phyloP scores from a whole-genome alignment of 2,888 invertebrate species.

The Gymnosoma rotundatum region DNA sequence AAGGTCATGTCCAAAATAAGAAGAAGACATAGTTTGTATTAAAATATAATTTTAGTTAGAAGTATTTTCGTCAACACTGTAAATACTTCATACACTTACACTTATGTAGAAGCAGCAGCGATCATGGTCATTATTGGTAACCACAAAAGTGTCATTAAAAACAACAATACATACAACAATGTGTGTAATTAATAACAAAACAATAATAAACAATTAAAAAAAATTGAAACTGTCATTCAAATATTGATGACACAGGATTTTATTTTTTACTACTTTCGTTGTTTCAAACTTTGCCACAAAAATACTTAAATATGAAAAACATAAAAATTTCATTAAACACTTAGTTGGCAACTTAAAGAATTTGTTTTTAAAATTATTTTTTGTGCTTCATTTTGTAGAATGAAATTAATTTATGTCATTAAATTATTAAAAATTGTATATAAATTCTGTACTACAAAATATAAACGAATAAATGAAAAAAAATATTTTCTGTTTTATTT shows the following conservation, averaged over 20 bases:
- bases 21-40: too few relatives aligned
- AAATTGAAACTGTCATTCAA: slow-evolving; percentile 40
- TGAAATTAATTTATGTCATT: too few relatives aligned
- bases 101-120: neutral
- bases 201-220: slow-evolving; percentile 33
- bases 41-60: too few relatives aligned
- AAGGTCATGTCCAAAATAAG: too few relatives aligned
- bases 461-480: too few relatives aligned
- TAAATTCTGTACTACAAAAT: too few relatives aligned
- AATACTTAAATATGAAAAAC: neutral
- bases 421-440: too few relatives aligned
- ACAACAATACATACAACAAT: slow-evolving; percentile 54
- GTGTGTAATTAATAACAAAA: slow-evolving; percentile 47
- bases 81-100: neutral
- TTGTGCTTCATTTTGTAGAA: too few relatives aligned
- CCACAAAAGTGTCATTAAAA: slow-evolving; percentile 65
- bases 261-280: slow-evolving; percentile 23
- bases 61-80: neutral
- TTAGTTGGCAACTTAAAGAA: too few relatives aligned
- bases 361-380: too few relatives aligned
- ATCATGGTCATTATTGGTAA: slow-evolving; percentile 40
- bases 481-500: too few relatives aligned
- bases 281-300: slow-evolving; percentile 27
- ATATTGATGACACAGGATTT: slow-evolving; percentile 37
- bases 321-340: neutral